phyloP scores from a whole-genome alignment of 2,888 invertebrate species.

The Sthenelais limicola region DNA sequence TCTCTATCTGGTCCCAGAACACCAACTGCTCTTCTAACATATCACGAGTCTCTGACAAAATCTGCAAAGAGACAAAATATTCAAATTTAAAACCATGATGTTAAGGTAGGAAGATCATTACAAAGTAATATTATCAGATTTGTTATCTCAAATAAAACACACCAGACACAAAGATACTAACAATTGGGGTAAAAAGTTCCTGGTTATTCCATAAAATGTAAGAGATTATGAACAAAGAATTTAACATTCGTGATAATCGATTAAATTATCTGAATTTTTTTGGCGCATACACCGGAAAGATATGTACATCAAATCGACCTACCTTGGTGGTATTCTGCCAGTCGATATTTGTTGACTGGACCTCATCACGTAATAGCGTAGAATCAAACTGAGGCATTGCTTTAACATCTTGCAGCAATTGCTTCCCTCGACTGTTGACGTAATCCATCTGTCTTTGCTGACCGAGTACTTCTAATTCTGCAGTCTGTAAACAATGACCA shows the following conservation, averaged over 20 bases:
- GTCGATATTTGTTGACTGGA: constrained; percentile 21
- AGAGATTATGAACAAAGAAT: too few relatives aligned
- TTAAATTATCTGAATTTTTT: too few relatives aligned
- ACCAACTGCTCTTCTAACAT: constrained; percentile 84
- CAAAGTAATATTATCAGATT: too few relatives aligned
- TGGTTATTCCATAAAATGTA: too few relatives aligned
- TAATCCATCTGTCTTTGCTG: constrained; percentile 79
- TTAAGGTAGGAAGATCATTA: too few relatives aligned
- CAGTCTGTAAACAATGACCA: constrained; percentile 57
- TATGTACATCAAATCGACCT: too few relatives aligned
- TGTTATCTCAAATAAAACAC: too few relatives aligned
- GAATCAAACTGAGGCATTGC: constrained; percentile 43
- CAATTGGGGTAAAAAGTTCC: too few relatives aligned
- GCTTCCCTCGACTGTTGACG: constrained; percentile 76
- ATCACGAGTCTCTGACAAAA: constrained; percentile 36
- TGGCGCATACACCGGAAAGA: too few relatives aligned
- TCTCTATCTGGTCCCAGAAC: constrained; percentile 94
- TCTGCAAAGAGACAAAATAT: constrained; percentile 35
- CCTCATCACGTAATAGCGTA: constrained; percentile 39
- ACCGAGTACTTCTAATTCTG: constrained; percentile 67
- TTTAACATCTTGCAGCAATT: constrained; percentile 67
- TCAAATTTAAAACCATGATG: too few relatives aligned
- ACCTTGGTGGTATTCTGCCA: constrained; percentile 47
- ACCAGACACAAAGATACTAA: too few relatives aligned
- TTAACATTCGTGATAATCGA: too few relatives aligned